Evolutionary conservation across 1,140 invertebrate species (phyloP), one percentile per base, ranked within the genome.

Genomic region (Hestina assimilis): DNA sequence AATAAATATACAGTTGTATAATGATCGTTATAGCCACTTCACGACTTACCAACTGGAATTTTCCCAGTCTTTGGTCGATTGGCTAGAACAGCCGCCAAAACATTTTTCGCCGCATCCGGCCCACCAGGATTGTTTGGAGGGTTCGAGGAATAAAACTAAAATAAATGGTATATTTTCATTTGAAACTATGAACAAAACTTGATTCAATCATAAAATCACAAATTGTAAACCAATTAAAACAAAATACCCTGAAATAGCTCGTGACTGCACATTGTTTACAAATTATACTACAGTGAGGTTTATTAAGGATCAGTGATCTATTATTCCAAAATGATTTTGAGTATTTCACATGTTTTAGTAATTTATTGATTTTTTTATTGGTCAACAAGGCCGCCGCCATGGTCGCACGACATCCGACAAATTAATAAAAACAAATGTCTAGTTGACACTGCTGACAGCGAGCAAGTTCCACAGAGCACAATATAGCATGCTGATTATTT

Each of bases 61-160:
- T 88, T 89, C 20, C 79, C 80, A 58, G 79, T 82, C 74, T 88
- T 89, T n/a, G 83, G 84, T 72, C 77, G 85, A 68, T 87, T 89
- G 51, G 77, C 78, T 71, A 89, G 82, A 46, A 89, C 82, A 9
- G 83, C 83, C 54, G 89, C 84, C 66, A 89, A 73, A 42, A 89
- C 79, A 82, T 88, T 88, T 78, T 89, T 88, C 1, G 84, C 87
- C 3, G 83, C 51, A 56, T 88, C 80, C 6, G 65, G 58, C 0
- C 78, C 68, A 24, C 62, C 66, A 29, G 61, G 11, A 63, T 63
- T 74, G 58, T 46, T 75, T 28, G 77, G 56, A 46, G 74, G 41
- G n/a, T 65, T 53, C 31, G 78, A 61, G 4, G 79, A 79, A 60
- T 83, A 81, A 64, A 63, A 69, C 83, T 86, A 75, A 29, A 82